phyloP scores from a whole-genome alignment of 2,113 vertebrate species.

The Rhagologus leucostigma region DNA sequence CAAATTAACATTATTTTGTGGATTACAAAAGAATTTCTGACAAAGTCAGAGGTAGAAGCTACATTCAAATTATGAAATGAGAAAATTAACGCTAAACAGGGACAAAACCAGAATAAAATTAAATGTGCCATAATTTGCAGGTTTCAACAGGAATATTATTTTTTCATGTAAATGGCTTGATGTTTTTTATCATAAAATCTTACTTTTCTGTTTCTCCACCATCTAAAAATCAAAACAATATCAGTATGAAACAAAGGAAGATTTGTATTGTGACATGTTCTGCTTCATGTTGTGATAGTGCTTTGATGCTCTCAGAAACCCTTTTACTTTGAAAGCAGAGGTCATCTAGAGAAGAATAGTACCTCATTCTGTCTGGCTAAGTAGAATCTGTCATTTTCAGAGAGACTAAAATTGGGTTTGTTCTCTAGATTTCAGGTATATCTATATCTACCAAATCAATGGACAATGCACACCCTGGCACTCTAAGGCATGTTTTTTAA shows the following conservation, averaged over 20 bases:
- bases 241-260: conserved; percentile 19
- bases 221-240: conserved; percentile 29
- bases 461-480: background rate
- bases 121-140: background rate
- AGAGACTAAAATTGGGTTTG: conserved; percentile 18
- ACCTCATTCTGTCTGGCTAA: background rate
- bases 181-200: background rate
- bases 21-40: background rate
- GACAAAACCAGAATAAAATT: background rate
- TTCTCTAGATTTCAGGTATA: conserved; percentile 16
- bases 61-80: background rate
- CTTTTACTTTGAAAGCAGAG: conserved; percentile 38
- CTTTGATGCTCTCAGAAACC: conserved; percentile 43
- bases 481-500: background rate
- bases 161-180: background rate
- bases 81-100: background rate
- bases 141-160: background rate
- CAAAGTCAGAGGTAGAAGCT: background rate
- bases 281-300: conserved; percentile 33
- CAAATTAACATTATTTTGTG: background rate
- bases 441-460: background rate
- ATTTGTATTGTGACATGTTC: conserved; percentile 34
- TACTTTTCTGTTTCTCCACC: background rate
- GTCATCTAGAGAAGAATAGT: conserved; percentile 35
- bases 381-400: conserved; percentile 46